A percentile compares a stretch with the other conserved stretches of the same genome.
Evolutionary conservation across 2,888 invertebrate genomes (phyloP).

Genomic region (Noctua fimbriata): DNA sequence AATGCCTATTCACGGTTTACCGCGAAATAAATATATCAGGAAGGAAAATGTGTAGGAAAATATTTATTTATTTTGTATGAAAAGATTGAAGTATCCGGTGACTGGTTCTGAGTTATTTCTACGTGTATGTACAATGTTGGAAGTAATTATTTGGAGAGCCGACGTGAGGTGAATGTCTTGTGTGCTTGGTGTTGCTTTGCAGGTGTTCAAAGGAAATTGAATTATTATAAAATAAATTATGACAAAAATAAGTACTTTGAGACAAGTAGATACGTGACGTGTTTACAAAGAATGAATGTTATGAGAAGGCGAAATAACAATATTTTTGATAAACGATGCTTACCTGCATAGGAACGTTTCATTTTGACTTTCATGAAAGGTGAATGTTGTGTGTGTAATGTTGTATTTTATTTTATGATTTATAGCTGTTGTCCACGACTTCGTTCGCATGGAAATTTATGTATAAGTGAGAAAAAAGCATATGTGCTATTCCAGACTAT

Average conservation of each 20-base stretch:
- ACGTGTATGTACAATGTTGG: slow-evolving; percentile 48
- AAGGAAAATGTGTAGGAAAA: slow-evolving; percentile 32
- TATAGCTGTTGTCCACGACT: not conserved
- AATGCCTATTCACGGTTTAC: slow-evolving; percentile 15
- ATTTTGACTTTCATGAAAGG: not conserved
- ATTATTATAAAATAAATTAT: slow-evolving; percentile 45
- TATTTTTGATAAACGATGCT: not conserved
- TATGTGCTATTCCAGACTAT: too few species aligned
- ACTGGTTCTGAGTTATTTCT: slow-evolving; percentile 43
- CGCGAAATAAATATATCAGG: not conserved
- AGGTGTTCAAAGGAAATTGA: slow-evolving; percentile 41
- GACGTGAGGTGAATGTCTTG: slow-evolving; percentile 44
- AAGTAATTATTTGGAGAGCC: slow-evolving; percentile 59
- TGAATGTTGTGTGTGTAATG: too few species aligned
- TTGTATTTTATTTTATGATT: not conserved
- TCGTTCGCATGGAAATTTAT: not conserved
- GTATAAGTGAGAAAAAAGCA: not conserved
- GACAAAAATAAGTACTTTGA: slow-evolving; percentile 4
- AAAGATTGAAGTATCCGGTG: slow-evolving; percentile 41
- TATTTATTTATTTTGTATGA: slow-evolving; percentile 17
- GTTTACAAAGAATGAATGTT: not conserved
- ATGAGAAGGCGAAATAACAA: not conserved
- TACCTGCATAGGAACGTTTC: not conserved
- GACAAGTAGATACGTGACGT: slow-evolving; percentile 7
- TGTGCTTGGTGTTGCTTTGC: slow-evolving; percentile 18